Conservation (phyloP, 2,797 vertebrate genomes). For the Eleutherodactylus coqui region DNA sequence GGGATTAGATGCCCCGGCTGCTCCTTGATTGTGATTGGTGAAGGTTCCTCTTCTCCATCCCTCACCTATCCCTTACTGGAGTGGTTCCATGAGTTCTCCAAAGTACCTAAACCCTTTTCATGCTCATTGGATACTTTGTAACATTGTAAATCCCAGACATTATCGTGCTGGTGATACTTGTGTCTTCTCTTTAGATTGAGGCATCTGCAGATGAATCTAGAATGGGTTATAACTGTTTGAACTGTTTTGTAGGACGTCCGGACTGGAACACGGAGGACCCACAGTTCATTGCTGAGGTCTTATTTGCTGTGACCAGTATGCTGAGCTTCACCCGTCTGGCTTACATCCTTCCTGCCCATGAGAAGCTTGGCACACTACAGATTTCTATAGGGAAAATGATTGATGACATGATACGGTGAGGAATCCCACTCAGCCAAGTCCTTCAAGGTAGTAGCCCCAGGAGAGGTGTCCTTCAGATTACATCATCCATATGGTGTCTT, state of each 20-base stretch:
- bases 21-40: too few relatives aligned
- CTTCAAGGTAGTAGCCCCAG: background rate
- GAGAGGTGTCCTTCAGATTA: background rate
- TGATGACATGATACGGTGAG: slow-evolving; percentile 90
- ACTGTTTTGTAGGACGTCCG: slow-evolving; percentile 70
- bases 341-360: slow-evolving; percentile 90
- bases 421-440: background rate
- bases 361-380: slow-evolving; percentile 90
- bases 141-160: background rate
- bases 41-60: background rate
- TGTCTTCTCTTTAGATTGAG: background rate
- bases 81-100: too few relatives aligned
- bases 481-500: background rate
- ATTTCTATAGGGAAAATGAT: slow-evolving; percentile 95
- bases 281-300: slow-evolving; percentile 87
- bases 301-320: slow-evolving; percentile 93
- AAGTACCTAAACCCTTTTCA: too few relatives aligned
- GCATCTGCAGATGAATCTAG: background rate
- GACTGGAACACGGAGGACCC: slow-evolving; percentile 86
- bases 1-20: too few relatives aligned
- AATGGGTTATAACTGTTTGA: background rate
- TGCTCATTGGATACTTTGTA: too few relatives aligned
- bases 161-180: background rate
- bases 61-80: too few relatives aligned
- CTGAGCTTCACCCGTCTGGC: slow-evolving; percentile 90